Percentiles rank a stretch among this genome's conserved stretches.
These are phyloP conservation scores for Agelastica alni DNA, from an alignment of 2,888 invertebrate genomes.

Conservation along the genomic window DNA sequence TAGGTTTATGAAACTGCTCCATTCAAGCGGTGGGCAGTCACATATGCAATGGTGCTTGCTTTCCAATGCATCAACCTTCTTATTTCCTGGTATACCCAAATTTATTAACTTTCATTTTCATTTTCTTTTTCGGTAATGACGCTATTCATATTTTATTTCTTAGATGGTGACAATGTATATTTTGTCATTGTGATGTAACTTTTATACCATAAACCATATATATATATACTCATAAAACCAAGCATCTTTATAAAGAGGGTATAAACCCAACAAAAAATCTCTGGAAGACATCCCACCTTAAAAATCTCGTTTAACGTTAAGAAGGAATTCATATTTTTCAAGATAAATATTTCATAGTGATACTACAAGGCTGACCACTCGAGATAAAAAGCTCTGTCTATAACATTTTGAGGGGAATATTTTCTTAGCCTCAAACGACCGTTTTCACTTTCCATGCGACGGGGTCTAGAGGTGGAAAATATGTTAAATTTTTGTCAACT, in stretches of 20 bases:
- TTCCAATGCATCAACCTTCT: too few species aligned
- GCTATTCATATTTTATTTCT: background rate
- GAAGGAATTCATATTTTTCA: slow-evolving; percentile 30
- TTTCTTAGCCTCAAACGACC: slow-evolving; percentile 46
- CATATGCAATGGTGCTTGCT: too few species aligned
- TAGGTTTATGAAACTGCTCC: too few species aligned
- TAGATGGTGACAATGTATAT: background rate
- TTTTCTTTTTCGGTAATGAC: too few species aligned
- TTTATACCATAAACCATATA: background rate
- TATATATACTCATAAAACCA: background rate
- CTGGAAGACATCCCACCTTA: slow-evolving; percentile 5
- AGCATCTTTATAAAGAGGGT: slow-evolving; percentile 14
- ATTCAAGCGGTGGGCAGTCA: too few species aligned
- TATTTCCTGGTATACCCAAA: too few species aligned
- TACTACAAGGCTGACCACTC: slow-evolving; percentile 34
- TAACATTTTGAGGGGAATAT: slow-evolving; percentile 38
- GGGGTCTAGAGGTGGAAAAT: slow-evolving; percentile 37
- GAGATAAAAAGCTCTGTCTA: slow-evolving; percentile 38
- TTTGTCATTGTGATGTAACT: background rate
- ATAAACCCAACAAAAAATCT: slow-evolving; percentile 6
- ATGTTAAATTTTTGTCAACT: too few species aligned
- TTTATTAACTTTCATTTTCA: too few species aligned
- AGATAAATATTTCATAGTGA: slow-evolving; percentile 38
- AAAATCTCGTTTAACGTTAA: slow-evolving; percentile 11
- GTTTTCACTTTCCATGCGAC: slow-evolving; percentile 51